A percentile compares a stretch with the other conserved stretches of the same genome.
Evolutionary conservation across 2,113 vertebrate genomes (phyloP).

Genomic region (Odontesthes bonariensis): DNA sequence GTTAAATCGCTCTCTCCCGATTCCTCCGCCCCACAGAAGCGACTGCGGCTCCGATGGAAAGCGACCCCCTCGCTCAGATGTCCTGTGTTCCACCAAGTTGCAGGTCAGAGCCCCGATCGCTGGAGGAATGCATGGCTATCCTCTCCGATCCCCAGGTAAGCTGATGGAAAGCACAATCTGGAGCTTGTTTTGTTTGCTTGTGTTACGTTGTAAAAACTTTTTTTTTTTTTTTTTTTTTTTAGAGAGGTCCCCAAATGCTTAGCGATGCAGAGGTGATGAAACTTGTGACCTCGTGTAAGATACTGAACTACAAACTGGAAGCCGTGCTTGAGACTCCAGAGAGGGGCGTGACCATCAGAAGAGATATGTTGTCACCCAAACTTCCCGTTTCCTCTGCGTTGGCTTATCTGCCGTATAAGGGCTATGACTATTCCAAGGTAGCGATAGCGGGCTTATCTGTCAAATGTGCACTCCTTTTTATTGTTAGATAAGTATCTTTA

Average conservation of each 20-base stretch:
- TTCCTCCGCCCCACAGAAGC: constrained; percentile 13
- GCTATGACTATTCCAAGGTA: constrained; percentile 96
- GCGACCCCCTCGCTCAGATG: not conserved
- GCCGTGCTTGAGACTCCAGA: constrained; percentile 90
- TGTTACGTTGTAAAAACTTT: not conserved
- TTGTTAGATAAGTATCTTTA: accelerated
- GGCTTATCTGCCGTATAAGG: constrained; percentile 88
- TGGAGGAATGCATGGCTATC: constrained; percentile 90
- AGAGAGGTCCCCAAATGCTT: constrained; percentile 89
- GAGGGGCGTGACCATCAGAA: constrained; percentile 92
- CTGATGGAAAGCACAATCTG: not conserved
- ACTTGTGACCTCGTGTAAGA: constrained; percentile 89
- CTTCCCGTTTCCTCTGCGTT: constrained; percentile 88
- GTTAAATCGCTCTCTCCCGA: not conserved
- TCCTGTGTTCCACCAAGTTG: constrained; percentile 32
- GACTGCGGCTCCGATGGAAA: not conserved
- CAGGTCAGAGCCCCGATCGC: constrained; percentile 79
- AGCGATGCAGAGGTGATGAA: constrained; percentile 90
- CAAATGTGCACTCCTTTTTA: not conserved
- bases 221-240: constrained; percentile 1
- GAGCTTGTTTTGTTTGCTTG: not conserved
- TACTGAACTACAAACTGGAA: constrained; percentile 93
- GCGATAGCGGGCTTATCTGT: not conserved
- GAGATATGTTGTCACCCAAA: constrained; percentile 87
- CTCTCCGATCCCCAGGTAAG: constrained; percentile 87